A percentile compares a stretch with the other conserved stretches of the same genome.
These are phyloP conservation scores for Platichthys flesus DNA, from an alignment of 2,113 vertebrate genomes.

Conservation along the genomic window DNA sequence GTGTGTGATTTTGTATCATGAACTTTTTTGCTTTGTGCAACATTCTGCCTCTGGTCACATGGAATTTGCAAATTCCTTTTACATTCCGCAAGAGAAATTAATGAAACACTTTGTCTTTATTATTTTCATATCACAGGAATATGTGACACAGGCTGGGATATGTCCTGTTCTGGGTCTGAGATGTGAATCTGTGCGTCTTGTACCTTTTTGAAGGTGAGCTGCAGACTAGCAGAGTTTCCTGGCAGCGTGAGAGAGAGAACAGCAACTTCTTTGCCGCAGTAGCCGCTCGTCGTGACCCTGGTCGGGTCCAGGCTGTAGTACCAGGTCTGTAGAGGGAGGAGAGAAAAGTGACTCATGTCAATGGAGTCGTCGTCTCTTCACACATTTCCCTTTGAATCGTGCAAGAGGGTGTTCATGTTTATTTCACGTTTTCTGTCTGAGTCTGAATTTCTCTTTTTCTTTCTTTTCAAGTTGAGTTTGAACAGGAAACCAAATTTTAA, in stretches of 20 bases:
- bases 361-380: too few relatives aligned
- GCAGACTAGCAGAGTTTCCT: conserved; percentile 76
- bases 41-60: too few relatives aligned
- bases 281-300: conserved; percentile 71
- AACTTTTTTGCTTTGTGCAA: too few relatives aligned
- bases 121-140: neutral
- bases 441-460: neutral
- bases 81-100: too few relatives aligned
- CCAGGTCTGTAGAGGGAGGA: conserved; percentile 64
- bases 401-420: neutral
- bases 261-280: conserved; percentile 73
- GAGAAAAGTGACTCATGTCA: too few relatives aligned
- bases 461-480: neutral
- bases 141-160: neutral
- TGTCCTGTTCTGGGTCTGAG: neutral
- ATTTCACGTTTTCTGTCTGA: neutral
- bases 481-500: conserved; percentile 19
- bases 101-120: neutral
- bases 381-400: neutral
- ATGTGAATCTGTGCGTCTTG: neutral
- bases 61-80: too few relatives aligned
- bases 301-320: conserved; percentile 85
- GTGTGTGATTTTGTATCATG: too few relatives aligned
- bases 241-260: conserved; percentile 82
- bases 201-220: conserved; percentile 89